Conservation (phyloP, 2,113 vertebrate species). For the Myanophis thanlyinensis region DNA sequence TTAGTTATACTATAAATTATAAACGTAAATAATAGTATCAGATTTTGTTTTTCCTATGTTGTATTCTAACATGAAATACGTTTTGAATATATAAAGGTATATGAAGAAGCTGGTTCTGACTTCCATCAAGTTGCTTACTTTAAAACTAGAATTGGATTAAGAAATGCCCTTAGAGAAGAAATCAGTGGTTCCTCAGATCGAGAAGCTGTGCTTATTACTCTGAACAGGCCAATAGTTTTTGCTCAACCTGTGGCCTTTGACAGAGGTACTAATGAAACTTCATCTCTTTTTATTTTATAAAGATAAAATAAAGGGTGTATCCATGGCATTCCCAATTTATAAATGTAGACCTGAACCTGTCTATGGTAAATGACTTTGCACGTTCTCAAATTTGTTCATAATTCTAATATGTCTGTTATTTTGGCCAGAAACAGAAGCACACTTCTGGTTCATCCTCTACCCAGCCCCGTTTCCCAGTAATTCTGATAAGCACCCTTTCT, state of each 20-base stretch:
- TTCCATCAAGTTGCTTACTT: conserved; percentile 99
- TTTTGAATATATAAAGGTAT: conserved; percentile 77
- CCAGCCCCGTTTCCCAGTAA: background rate
- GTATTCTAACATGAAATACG: background rate
- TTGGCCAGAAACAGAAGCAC: background rate
- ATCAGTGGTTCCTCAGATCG: conserved; percentile 94
- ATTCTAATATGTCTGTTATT: background rate
- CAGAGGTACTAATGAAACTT: conserved; percentile 79
- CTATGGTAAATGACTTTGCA: background rate
- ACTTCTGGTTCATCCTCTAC: background rate
- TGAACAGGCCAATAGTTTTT: conserved; percentile 95
- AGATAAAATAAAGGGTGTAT: background rate
- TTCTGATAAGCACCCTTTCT: background rate
- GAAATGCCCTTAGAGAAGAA: conserved; percentile 95
- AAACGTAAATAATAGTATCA: background rate
- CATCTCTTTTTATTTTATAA: background rate
- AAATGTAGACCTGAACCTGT: background rate
- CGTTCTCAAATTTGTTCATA: background rate
- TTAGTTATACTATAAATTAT: background rate
- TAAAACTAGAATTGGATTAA: conserved; percentile 92
- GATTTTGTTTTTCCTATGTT: background rate
- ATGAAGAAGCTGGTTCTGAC: conserved; percentile 97
- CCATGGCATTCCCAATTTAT: background rate
- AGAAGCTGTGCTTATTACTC: conserved; percentile 95
- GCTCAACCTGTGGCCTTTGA: conserved; percentile 98